Evolutionary conservation across 2,113 vertebrate species (phyloP).

Genomic region (Seriola aureovittata): DNA sequence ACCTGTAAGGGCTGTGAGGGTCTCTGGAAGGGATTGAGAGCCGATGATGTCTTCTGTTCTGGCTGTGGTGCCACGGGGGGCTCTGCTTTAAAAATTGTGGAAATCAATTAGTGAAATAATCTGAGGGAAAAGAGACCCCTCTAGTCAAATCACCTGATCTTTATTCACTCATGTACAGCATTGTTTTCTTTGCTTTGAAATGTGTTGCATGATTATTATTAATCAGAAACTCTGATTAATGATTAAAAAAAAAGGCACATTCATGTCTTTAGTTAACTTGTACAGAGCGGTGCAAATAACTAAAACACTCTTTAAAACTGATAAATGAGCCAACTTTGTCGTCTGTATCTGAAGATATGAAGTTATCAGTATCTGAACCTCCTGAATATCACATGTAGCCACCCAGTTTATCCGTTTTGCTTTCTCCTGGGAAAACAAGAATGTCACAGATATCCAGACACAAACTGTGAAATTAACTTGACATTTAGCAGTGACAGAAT

Average conservation of each 20-base stretch:
- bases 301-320: too few species aligned
- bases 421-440: background rate
- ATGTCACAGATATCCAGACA: background rate
- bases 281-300: too few species aligned
- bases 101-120: background rate
- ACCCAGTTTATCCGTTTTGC: background rate
- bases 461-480: background rate
- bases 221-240: too few species aligned
- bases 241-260: too few species aligned
- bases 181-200: background rate
- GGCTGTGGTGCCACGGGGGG: conserved; percentile 31
- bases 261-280: too few species aligned
- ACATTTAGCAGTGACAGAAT: background rate
- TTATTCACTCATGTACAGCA: too few species aligned
- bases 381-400: background rate
- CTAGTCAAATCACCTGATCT: too few species aligned
- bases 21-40: conserved; percentile 78
- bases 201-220: background rate
- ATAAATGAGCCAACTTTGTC: too few species aligned
- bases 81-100: conserved; percentile 51
- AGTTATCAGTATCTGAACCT: background rate
- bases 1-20: conserved; percentile 73
- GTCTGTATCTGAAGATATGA: background rate
- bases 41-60: conserved; percentile 50
- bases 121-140: too few species aligned